Conservation (phyloP, 2,113 vertebrate species). For the Platysteira castanea region DNA sequence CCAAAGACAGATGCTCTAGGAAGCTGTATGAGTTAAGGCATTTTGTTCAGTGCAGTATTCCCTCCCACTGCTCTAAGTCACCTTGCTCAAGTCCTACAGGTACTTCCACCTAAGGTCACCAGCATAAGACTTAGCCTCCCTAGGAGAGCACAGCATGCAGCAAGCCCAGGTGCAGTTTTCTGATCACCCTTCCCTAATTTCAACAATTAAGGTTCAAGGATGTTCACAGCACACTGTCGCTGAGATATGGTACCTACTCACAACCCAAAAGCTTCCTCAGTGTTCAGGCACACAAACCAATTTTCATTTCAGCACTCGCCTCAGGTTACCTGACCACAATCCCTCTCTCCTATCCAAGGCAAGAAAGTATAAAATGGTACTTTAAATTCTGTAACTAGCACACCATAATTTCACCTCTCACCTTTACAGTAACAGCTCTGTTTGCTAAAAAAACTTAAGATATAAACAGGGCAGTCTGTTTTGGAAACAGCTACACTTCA, state of each 20-base stretch:
- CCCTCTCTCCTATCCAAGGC: neutral
- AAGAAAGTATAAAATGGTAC: neutral
- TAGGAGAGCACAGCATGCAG: neutral
- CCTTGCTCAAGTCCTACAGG: neutral
- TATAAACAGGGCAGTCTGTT: neutral
- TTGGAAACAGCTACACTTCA: neutral
- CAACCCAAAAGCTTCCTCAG: neutral
- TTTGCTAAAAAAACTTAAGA: neutral
- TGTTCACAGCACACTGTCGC: accelerated
- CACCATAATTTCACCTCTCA: neutral
- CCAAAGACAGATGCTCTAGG: neutral
- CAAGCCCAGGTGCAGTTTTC: neutral
- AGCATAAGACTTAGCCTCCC: neutral
- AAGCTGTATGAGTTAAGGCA: neutral
- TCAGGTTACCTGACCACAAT: neutral
- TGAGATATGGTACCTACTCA: neutral
- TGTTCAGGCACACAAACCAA: neutral
- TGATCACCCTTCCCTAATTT: neutral
- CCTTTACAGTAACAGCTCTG: neutral
- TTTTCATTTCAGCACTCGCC: neutral
- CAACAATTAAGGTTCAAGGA: neutral
- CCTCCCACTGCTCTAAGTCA: neutral
- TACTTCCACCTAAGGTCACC: neutral
- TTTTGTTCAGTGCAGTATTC: neutral
- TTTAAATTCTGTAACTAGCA: neutral